Percentiles rank a stretch among this genome's conserved stretches.
Conservation (phyloP, 2,113 vertebrate species). For the Scophthalmus maximus region DNA sequence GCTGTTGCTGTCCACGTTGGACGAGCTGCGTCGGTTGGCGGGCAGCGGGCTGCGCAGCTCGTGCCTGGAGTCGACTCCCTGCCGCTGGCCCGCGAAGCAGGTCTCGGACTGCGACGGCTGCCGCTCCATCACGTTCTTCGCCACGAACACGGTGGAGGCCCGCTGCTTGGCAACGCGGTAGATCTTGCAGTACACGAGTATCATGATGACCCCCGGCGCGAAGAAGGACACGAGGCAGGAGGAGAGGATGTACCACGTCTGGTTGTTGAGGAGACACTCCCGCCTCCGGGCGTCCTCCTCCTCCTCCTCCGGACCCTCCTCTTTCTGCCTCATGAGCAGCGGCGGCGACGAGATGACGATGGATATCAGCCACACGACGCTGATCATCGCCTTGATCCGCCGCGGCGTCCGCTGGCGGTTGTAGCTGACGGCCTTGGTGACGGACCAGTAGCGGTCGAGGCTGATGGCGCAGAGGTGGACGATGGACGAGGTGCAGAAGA, state of each 20-base stretch:
- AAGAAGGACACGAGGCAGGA: constrained; percentile 90
- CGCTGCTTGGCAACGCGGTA: constrained; percentile 85
- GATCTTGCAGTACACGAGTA: constrained; percentile 88
- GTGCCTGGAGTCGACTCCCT: constrained; percentile 22
- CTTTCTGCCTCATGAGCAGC: constrained; percentile 78
- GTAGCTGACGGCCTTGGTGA: constrained; percentile 87
- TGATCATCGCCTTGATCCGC: constrained; percentile 86
- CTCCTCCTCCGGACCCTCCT: not conserved
- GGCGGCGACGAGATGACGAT: constrained; percentile 88
- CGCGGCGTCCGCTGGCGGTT: constrained; percentile 86
- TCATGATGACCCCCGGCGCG: constrained; percentile 88
- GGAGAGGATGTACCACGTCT: constrained; percentile 91
- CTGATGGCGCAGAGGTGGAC: constrained; percentile 91
- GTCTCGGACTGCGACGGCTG: constrained; percentile 76
- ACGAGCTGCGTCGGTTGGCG: constrained; percentile 29
- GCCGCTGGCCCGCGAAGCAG: constrained; percentile 65
- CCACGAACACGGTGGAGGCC: constrained; percentile 79
- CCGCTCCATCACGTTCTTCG: constrained; percentile 73
- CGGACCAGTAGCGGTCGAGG: constrained; percentile 90
- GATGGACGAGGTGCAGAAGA: constrained; percentile 91
- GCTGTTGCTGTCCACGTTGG: constrained; percentile 55
- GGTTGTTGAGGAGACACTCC: constrained; percentile 86
- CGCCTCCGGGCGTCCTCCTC: not conserved
- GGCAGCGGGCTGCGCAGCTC: constrained; percentile 68
- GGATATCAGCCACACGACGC: constrained; percentile 83